Percentiles rank a stretch among this genome's conserved stretches.
These are phyloP conservation scores for Anodontia alba DNA, from an alignment of 2,888 invertebrate genomes.

Conservation along the genomic window DNA sequence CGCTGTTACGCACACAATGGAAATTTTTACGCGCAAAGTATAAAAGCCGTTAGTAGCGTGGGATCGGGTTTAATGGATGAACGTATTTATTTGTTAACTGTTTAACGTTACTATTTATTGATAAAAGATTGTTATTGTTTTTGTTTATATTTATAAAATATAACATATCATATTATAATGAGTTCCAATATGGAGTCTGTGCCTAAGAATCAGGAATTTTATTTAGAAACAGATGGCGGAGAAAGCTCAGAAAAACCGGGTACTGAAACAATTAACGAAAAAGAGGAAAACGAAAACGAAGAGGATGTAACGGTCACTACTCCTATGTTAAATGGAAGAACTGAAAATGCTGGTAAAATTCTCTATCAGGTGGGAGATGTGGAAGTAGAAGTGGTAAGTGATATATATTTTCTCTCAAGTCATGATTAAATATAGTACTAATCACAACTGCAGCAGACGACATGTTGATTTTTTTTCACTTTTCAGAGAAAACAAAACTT, in stretches of 20 bases:
- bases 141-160: not conserved
- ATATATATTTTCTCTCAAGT: no score
- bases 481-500: no score
- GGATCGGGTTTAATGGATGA: no score
- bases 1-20: not conserved
- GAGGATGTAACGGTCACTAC: not conserved
- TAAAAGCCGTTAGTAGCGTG: not conserved
- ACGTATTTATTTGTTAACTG: no score
- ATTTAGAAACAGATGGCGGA: not conserved
- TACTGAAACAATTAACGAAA: not conserved
- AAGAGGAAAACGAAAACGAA: not conserved
- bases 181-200: slow-evolving; percentile 6
- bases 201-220: slow-evolving; percentile 1
- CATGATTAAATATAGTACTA: no score
- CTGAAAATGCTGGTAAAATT: not conserved
- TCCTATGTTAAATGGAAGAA: slow-evolving; percentile 5
- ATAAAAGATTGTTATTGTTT: not conserved
- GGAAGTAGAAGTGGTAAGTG: not conserved
- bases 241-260: not conserved
- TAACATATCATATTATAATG: not conserved
- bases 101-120: not conserved
- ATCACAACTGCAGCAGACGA: no score
- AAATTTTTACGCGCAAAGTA: slow-evolving; percentile 12
- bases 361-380: not conserved
- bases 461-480: no score